Conservation (phyloP, 2,113 vertebrate genomes). For the Ondatra zibethicus region DNA sequence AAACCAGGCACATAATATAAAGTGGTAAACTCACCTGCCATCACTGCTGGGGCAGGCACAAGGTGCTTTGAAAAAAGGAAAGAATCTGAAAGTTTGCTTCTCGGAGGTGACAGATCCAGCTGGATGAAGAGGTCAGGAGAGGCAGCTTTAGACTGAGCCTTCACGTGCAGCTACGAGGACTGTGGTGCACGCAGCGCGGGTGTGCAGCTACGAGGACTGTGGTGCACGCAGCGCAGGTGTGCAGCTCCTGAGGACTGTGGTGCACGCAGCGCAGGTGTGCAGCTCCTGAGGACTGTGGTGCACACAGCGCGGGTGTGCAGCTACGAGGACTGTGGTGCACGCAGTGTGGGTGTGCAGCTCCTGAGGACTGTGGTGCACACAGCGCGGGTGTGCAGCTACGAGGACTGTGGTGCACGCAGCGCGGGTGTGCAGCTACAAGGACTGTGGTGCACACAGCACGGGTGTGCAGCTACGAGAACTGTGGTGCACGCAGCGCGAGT, state of each 20-base stretch:
- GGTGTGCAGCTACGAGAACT: background rate
- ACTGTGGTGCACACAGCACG: no score
- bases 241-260: no score
- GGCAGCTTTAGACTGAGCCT: background rate
- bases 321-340: no score
- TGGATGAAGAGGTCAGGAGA: background rate
- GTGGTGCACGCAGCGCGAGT: no score
- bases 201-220: background rate
- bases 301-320: background rate
- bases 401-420: background rate
- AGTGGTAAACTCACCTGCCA: background rate
- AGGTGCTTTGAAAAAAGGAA: rapidly evolving
- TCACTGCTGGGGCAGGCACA: background rate
- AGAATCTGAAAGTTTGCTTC: background rate
- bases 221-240: no score
- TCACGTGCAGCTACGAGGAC: background rate
- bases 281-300: background rate
- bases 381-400: no score
- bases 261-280: no score
- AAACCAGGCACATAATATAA: background rate
- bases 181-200: rapidly evolving
- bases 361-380: no score
- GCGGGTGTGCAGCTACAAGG: background rate
- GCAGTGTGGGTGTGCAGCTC: no score
- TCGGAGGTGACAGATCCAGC: background rate